These are phyloP conservation scores for Reticulitermes speratus DNA, from an alignment of 1,140 invertebrate species.

Conservation along the genomic window DNA sequence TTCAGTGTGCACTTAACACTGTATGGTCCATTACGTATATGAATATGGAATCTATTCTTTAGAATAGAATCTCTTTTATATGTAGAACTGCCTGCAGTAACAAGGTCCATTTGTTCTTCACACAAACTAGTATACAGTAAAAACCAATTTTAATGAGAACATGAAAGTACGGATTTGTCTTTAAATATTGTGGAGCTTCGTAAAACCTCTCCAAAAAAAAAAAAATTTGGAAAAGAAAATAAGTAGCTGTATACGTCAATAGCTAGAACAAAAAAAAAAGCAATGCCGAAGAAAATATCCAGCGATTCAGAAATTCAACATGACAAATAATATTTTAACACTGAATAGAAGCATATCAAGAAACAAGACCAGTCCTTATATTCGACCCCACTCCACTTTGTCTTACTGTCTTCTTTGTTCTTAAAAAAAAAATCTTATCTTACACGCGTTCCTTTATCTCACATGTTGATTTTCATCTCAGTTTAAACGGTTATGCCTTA, in stretches of 20 bases:
- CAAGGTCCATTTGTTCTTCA: constrained; percentile 21
- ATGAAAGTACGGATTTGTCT: constrained; percentile 29
- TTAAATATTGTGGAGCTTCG: constrained; percentile 16
- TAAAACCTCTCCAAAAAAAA: constrained; percentile 22
- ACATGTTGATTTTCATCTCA: constrained; percentile 7
- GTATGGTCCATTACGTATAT: constrained; percentile 6
- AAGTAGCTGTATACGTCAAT: constrained; percentile 24
- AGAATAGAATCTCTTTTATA: neutral
- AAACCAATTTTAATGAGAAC: constrained; percentile 31
- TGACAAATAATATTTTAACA: constrained; percentile 28
- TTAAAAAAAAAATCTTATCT: constrained; percentile 23
- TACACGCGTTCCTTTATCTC: constrained; percentile 16
- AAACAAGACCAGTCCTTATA: constrained; percentile 20
- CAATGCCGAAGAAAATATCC: constrained; percentile 22
- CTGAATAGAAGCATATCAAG: constrained; percentile 31
- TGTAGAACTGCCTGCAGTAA: constrained; percentile 11
- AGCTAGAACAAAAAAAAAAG: constrained; percentile 31
- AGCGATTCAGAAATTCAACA: constrained; percentile 34
- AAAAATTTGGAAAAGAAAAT: constrained; percentile 12
- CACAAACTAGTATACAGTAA: constrained; percentile 33
- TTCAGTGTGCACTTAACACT: neutral
- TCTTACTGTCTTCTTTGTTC: neutral
- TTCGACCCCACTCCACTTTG: constrained; percentile 18
- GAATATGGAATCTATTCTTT: neutral
- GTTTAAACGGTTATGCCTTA: constrained; percentile 4